Evolutionary conservation across 2,888 invertebrate genomes (phyloP).

Genomic region (Xestia ashworthii): DNA sequence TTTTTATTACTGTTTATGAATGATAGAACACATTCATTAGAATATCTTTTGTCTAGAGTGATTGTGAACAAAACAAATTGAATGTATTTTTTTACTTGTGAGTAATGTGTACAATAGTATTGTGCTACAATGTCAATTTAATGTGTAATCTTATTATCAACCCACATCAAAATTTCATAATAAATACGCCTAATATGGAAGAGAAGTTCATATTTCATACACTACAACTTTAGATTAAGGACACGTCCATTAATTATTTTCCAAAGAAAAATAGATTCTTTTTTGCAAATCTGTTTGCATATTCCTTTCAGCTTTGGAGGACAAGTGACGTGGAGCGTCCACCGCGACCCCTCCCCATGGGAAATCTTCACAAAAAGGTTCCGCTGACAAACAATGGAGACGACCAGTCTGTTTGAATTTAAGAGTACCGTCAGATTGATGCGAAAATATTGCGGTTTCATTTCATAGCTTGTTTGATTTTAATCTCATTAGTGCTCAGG

Average conservation of each 20-base stretch:
- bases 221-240: slow-evolving; percentile 43
- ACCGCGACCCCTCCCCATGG: slow-evolving; percentile 76
- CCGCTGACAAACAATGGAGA: slow-evolving; percentile 82
- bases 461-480: slow-evolving; percentile 57
- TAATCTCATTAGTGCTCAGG: slow-evolving; percentile 55
- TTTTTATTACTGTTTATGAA: slow-evolving; percentile 14
- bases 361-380: slow-evolving; percentile 88
- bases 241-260: slow-evolving; percentile 69
- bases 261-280: slow-evolving; percentile 66
- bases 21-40: not conserved
- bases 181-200: not conserved
- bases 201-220: slow-evolving; percentile 29
- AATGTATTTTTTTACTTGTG: not conserved
- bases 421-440: slow-evolving; percentile 63
- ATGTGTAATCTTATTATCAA: not conserved
- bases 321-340: slow-evolving; percentile 81
- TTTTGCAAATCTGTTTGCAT: slow-evolving; percentile 83
- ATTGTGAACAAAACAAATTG: not conserved
- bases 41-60: not conserved
- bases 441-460: slow-evolving; percentile 57
- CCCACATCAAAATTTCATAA: not conserved
- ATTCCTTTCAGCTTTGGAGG: slow-evolving; percentile 77
- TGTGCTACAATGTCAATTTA: not conserved
- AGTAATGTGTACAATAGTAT: not conserved
- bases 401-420: slow-evolving; percentile 77